phyloP scores from a whole-genome alignment of 1,140 invertebrate genomes.

The Drosophila mauritiana region DNA sequence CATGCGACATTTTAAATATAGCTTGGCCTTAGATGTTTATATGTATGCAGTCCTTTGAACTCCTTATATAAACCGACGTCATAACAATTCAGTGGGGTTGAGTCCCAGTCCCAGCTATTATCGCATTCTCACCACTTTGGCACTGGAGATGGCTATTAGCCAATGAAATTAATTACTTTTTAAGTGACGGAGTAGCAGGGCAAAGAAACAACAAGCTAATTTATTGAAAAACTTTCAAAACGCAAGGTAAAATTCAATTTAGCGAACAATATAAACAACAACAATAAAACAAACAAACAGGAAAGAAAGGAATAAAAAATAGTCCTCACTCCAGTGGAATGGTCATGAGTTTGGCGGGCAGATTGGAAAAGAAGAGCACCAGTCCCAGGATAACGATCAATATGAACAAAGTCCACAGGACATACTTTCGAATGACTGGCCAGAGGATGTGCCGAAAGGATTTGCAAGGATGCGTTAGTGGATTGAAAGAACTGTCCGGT shows the following conservation, averaged over 20 bases:
- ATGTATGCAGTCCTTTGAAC: neutral
- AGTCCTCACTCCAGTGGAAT: conserved; percentile 42
- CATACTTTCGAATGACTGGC: conserved; percentile 85
- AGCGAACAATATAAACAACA: conserved; percentile 1
- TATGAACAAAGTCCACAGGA: conserved; percentile 33
- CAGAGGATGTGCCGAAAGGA: conserved; percentile 86
- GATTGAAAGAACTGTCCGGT: conserved; percentile 87
- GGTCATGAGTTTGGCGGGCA: conserved; percentile 45
- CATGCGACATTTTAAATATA: too few species aligned
- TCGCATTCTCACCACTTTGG: conserved; percentile 6
- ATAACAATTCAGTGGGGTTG: neutral
- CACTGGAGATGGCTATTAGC: conserved; percentile 33
- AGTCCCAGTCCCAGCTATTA: conserved; percentile 4
- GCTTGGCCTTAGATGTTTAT: neutral
- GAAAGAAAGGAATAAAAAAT: neutral
- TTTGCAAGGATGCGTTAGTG: conserved; percentile 87
- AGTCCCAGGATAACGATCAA: conserved; percentile 26
- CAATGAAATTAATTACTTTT: conserved; percentile 60
- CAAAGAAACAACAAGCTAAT: conserved; percentile 18
- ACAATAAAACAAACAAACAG: conserved; percentile 2
- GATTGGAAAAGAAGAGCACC: conserved; percentile 42
- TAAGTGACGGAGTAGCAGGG: neutral
- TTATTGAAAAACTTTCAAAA: conserved; percentile 41
- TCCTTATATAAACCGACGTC: neutral
- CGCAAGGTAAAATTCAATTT: conserved; percentile 22